Percentiles rank a stretch among this genome's conserved stretches.
These are phyloP conservation scores for Sphaerodactylus townsendi DNA, from an alignment of 2,113 vertebrate species.

Conservation along the genomic window DNA sequence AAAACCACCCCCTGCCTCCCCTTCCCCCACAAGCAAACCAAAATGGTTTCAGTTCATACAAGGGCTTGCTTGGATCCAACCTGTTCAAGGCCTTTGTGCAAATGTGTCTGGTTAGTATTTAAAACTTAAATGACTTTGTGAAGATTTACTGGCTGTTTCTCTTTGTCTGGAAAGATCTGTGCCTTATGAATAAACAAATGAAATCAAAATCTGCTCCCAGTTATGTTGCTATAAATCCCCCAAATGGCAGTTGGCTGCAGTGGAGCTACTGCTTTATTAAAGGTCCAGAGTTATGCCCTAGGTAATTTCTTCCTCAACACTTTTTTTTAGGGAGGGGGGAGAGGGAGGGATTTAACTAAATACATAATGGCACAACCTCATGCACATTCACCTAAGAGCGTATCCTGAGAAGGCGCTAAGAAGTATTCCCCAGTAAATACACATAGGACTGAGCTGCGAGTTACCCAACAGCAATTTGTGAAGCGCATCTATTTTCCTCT, in stretches of 20 bases:
- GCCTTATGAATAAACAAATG: constrained; percentile 22
- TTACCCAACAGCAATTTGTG: constrained; percentile 1
- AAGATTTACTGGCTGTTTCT: not conserved
- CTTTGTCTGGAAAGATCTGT: not conserved
- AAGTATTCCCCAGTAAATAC: not conserved
- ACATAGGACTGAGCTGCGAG: not conserved
- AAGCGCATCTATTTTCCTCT: constrained; percentile 11
- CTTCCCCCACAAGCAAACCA: no score
- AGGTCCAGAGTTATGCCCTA: not conserved
- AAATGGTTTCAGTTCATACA: no score
- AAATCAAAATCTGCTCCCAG: constrained; percentile 4
- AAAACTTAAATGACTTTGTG: not conserved
- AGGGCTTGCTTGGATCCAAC: no score
- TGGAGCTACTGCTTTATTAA: not conserved
- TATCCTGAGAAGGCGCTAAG: not conserved
- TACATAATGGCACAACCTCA: not conserved
- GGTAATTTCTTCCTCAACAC: constrained; percentile 5
- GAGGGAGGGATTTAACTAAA: not conserved
- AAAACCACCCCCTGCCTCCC: no score
- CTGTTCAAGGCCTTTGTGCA: not conserved
- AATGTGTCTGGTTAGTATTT: not conserved
- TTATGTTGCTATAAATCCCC: not conserved
- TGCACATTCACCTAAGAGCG: not conserved
- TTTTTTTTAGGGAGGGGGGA: no score
- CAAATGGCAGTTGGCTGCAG: not conserved